Conservation (phyloP, 2,113 vertebrate species). For the Dromiciops gliroides region DNA sequence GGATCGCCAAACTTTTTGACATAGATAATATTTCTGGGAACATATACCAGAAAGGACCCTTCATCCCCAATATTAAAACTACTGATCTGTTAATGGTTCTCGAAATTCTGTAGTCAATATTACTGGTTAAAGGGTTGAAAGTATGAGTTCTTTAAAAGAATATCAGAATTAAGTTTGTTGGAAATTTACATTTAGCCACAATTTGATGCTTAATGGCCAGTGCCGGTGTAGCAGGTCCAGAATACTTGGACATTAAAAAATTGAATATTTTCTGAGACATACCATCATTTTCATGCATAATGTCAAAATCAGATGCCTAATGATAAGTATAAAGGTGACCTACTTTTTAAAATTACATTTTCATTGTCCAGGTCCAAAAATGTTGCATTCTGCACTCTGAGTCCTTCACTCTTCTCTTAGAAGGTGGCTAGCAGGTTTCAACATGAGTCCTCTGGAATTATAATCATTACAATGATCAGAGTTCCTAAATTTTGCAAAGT, state of each 20-base stretch:
- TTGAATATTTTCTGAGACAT: neutral
- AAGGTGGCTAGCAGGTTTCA: neutral
- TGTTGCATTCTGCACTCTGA: neutral
- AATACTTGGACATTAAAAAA: neutral
- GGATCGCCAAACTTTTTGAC: neutral
- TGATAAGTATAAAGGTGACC: neutral
- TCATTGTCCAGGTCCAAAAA: neutral
- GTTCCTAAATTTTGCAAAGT: neutral
- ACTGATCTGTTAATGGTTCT: neutral
- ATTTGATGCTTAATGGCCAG: neutral
- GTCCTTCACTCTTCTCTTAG: neutral
- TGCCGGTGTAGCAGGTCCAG: neutral
- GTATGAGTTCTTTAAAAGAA: neutral
- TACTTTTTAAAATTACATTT: neutral
- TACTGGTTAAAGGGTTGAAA: neutral
- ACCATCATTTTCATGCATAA: neutral
- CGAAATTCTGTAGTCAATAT: neutral
- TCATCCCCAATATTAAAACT: neutral
- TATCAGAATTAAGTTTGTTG: neutral
- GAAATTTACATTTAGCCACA: neutral
- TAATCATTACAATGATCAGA: neutral
- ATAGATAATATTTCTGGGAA: neutral
- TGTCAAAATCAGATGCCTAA: neutral
- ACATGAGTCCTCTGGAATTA: neutral
- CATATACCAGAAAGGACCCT: neutral